Base-by-base conservation (phyloP, 2,888 invertebrate genomes). In the Heteromurus nitidus region DNA sequence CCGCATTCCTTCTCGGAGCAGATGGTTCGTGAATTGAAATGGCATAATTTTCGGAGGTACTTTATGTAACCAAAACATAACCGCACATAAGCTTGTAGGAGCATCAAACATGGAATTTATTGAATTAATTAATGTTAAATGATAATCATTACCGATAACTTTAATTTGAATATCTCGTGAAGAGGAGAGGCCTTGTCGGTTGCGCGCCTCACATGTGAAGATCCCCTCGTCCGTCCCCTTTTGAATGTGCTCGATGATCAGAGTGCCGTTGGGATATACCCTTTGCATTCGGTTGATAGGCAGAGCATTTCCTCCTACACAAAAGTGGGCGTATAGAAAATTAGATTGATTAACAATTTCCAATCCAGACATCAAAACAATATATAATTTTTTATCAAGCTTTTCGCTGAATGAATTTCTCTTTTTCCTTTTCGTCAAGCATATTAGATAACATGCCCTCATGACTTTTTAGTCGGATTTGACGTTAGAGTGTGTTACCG, bases 121-220 rank as follows among this genome's bases (percentile, higher is more conserved):
- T 1, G 18, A 47, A 47, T 47, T 67, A 67, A 67, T 69, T 55
- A 31, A 69, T 69, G n/a, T n/a, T n/a, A n/a, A n/a, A n/a, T n/a
- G 22, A 53, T 5, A 53, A 53, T 53, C 2, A n/a, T 89, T 88
- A 91, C 91, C 91, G 88, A 91, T 89, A 62, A 91, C 90, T 88
- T 90, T 90, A 84, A 91, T 89, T 86, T 90, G 90, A 18, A 91
- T 89, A 55, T 90, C 90, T 85, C 91, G 89, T 1, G 95, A 91
- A 24, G 95, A 94, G 0, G 94, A 93, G 88, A 95, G 93, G 82
- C 94, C 93, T 88, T 95, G 95, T 85, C 94, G 92, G 89, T 96
- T 96, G 84, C 93, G 93, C 0, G 96, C 97, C 88, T 95, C 95
- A 89, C 97, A 97, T 64, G 95, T 95, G 90, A 97, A 97, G 13